Evolutionary conservation across 2,797 vertebrate species (phyloP).

Genomic region (Babyrousa celebensis): DNA sequence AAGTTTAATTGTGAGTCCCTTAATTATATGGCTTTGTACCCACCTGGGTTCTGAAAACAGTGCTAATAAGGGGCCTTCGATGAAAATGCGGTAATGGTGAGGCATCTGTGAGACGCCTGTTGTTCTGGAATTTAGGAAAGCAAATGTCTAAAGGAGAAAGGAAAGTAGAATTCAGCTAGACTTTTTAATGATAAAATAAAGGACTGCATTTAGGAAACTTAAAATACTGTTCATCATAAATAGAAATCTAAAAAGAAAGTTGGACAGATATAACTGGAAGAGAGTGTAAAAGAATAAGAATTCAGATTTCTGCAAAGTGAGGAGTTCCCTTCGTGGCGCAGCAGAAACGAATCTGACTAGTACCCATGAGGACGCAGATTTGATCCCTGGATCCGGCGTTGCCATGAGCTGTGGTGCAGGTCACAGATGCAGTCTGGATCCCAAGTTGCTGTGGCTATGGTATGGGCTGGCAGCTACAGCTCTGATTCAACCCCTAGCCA

Average conservation of each 20-base stretch:
- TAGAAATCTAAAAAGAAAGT: slow-evolving; percentile 52
- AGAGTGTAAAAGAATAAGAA: slow-evolving; percentile 36
- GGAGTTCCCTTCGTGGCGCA: too few relatives aligned
- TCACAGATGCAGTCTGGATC: too few relatives aligned
- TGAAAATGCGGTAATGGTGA: slow-evolving; percentile 24
- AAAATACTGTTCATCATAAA: slow-evolving; percentile 57
- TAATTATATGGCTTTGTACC: not conserved
- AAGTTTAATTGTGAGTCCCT: slow-evolving; percentile 16
- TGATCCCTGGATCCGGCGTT: too few relatives aligned
- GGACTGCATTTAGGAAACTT: slow-evolving; percentile 5
- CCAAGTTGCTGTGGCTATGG: too few relatives aligned
- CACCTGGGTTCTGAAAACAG: not conserved
- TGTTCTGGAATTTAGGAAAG: slow-evolving; percentile 63
- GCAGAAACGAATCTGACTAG: too few relatives aligned
- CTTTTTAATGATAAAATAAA: slow-evolving; percentile 50
- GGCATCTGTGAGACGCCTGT: not conserved
- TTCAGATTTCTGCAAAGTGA: slow-evolving; percentile 32
- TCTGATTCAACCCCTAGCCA: too few relatives aligned
- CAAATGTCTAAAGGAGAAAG: slow-evolving; percentile 38
- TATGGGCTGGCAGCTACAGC: too few relatives aligned
- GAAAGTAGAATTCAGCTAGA: not conserved
- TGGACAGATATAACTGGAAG: not conserved
- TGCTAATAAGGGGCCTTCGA: not conserved
- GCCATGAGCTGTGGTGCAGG: too few relatives aligned
- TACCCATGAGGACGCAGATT: too few relatives aligned